A percentile compares a stretch with the other conserved stretches of the same genome.
phyloP scores from a whole-genome alignment of 2,888 invertebrate genomes.

The Nephrotoma appendiculata region DNA sequence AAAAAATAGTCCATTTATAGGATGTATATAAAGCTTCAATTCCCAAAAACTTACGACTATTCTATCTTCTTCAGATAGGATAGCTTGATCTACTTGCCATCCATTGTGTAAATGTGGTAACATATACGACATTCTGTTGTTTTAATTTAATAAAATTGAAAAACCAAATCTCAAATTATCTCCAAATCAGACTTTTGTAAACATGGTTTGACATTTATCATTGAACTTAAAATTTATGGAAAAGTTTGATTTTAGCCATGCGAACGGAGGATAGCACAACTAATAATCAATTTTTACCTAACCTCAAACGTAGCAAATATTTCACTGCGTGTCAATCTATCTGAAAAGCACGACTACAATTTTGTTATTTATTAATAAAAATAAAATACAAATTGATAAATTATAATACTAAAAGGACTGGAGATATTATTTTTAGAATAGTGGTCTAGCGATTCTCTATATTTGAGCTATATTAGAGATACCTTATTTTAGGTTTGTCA shows the following conservation, averaged over 20 bases:
- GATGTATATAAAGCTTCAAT: not conserved
- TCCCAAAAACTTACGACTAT: constrained; percentile 65
- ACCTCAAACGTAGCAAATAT: not conserved
- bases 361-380: not conserved
- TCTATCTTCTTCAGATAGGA: constrained; percentile 94
- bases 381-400: not conserved
- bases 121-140: constrained; percentile 90
- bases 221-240: not conserved
- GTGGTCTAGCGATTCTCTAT: too few relatives aligned
- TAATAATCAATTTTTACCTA: not conserved
- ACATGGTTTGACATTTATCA: not conserved
- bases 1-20: not conserved
- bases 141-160: constrained; percentile 10
- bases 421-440: too few relatives aligned
- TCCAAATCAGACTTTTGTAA: not conserved
- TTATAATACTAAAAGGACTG: too few relatives aligned
- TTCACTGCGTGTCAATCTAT: not conserved
- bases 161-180: too few relatives aligned
- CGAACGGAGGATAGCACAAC: not conserved
- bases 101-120: constrained; percentile 98
- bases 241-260: not conserved
- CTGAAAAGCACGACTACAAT: not conserved
- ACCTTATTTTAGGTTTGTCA: not conserved
- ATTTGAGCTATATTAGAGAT: too few relatives aligned
- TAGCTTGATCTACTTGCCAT: constrained; percentile 99